These are phyloP conservation scores for Macaria notata DNA, from an alignment of 2,888 invertebrate genomes.

Conservation along the genomic window DNA sequence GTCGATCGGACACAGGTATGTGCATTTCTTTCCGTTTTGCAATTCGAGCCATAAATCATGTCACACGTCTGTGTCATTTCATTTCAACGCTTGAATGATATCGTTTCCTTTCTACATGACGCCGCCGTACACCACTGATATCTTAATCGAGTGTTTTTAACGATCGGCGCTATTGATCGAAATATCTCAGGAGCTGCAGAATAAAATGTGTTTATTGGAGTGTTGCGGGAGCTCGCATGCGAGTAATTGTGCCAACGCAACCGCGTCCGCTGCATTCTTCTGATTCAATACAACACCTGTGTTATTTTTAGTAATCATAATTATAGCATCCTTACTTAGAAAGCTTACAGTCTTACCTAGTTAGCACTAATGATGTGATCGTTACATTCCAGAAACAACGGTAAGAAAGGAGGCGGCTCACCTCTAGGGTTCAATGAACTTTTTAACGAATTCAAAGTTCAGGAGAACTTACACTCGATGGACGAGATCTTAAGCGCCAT, in stretches of 20 bases:
- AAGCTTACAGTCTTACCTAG: conserved; percentile 22
- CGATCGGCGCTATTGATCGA: conserved; percentile 16
- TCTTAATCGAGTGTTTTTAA: conserved; percentile 34
- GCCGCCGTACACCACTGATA: conserved; percentile 43
- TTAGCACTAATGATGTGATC: conserved; percentile 10
- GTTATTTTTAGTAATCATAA: conserved; percentile 30
- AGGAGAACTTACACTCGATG: conserved; percentile 93
- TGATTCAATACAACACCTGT: conserved; percentile 51
- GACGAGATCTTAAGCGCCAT: conserved; percentile 94
- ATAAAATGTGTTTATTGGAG: conserved; percentile 62
- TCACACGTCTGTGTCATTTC: conserved; percentile 43
- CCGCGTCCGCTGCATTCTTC: conserved; percentile 69
- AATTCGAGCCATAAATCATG: conserved; percentile 42
- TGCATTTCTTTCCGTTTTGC: conserved; percentile 44
- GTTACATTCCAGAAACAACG: conserved; percentile 79
- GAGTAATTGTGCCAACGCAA: conserved; percentile 65
- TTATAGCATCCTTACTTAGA: conserved; percentile 21
- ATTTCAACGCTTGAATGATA: conserved; percentile 45
- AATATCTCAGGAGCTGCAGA: conserved; percentile 45
- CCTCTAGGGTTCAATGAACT: conserved; percentile 93
- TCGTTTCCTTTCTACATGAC: conserved; percentile 51
- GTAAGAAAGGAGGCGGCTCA: conserved; percentile 87
- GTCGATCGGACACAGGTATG: conserved; percentile 85
- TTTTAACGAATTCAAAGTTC: conserved; percentile 92
- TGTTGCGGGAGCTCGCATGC: conserved; percentile 68